A percentile compares a stretch with the other conserved stretches of the same genome.
Evolutionary conservation across 2,888 invertebrate genomes (phyloP).

Genomic region (Mimas tiliae): DNA sequence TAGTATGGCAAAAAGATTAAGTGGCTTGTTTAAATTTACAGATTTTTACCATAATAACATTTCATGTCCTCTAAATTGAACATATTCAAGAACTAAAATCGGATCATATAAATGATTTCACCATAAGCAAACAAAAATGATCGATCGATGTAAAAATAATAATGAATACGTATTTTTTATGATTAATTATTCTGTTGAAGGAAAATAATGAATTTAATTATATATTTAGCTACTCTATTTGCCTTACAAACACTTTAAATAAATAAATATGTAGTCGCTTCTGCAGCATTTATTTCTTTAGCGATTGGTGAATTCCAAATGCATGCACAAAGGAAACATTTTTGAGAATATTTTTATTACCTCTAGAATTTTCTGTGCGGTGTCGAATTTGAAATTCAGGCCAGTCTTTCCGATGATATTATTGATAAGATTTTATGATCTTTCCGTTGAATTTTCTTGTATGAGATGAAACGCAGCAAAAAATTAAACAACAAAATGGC

Average conservation of each 20-base stretch:
- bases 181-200: no score
- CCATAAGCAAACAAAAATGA: no score
- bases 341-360: constrained; percentile 24
- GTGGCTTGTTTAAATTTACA: no score
- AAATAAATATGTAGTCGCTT: not conserved
- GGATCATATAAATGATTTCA: no score
- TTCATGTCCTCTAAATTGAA: no score
- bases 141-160: no score
- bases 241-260: not conserved
- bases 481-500: not conserved
- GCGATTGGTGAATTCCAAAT: constrained; percentile 18
- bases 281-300: constrained; percentile 5
- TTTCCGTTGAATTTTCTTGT: not conserved
- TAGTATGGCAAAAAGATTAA: no score
- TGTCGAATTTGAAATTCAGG: constrained; percentile 5
- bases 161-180: no score
- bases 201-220: no score
- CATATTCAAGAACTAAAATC: no score
- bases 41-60: no score
- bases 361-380: constrained; percentile 22
- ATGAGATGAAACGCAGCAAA: not conserved
- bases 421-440: not conserved
- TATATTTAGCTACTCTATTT: not conserved
- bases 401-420: not conserved
- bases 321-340: constrained; percentile 23